phyloP scores from a whole-genome alignment of 2,888 invertebrate genomes.

The Arctia plantaginis region DNA sequence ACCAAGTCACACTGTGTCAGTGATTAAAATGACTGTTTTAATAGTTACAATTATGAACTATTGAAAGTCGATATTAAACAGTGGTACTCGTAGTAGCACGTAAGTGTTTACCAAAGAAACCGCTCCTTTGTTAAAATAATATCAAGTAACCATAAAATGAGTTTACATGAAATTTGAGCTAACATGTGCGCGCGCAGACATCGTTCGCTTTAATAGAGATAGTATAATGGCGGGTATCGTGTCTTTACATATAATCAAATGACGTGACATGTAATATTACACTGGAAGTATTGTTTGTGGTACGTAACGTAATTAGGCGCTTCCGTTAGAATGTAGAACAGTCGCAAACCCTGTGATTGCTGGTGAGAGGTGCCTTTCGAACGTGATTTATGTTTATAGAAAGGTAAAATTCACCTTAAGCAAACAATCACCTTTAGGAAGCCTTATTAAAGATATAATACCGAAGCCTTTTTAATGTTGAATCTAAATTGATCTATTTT shows the following conservation, averaged over 20 bases:
- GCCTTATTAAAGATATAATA: neutral
- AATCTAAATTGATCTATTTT: neutral
- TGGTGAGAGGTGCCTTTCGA: conserved; percentile 29
- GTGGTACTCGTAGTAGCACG: neutral
- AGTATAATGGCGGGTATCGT: conserved; percentile 23
- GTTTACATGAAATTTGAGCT: neutral
- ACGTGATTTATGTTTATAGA: conserved; percentile 18
- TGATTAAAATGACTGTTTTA: neutral
- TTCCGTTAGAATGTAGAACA: conserved; percentile 32
- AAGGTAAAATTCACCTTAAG: conserved; percentile 1
- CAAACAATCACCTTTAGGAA: neutral
- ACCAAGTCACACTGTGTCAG: neutral
- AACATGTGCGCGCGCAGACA: neutral
- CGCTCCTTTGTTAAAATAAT: neutral
- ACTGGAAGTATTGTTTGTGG: conserved; percentile 34
- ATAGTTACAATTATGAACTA: too few species aligned
- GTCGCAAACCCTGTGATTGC: conserved; percentile 1
- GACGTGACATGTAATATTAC: conserved; percentile 31
- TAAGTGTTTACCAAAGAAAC: neutral
- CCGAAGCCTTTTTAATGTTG: neutral
- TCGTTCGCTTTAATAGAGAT: conserved; percentile 23
- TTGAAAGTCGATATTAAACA: neutral
- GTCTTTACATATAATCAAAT: conserved; percentile 44
- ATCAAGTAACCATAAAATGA: neutral
- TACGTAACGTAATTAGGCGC: conserved; percentile 36